Conservation (phyloP, 2,113 vertebrate species). For the Coturnix japonica region DNA sequence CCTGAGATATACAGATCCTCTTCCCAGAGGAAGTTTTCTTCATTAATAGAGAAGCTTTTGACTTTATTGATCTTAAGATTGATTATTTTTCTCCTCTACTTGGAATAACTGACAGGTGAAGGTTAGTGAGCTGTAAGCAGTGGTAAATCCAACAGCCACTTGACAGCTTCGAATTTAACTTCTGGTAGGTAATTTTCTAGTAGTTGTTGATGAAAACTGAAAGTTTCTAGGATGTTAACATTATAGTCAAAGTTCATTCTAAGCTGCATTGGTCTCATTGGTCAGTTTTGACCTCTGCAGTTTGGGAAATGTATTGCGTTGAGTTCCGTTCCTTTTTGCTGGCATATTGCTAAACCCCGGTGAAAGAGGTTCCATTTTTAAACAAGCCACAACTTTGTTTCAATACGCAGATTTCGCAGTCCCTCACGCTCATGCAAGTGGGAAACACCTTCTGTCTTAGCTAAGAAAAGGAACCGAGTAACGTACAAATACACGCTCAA, state of each 20-base stretch:
- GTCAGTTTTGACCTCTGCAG: not conserved
- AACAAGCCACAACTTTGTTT: constrained; percentile 25
- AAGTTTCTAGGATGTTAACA: not conserved
- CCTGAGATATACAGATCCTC: not conserved
- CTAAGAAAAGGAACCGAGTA: not conserved
- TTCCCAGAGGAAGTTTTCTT: not conserved
- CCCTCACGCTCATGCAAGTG: not conserved
- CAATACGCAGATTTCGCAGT: not conserved
- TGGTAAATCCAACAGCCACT: not conserved
- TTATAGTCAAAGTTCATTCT: not conserved
- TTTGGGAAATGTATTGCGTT: not conserved
- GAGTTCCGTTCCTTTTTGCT: not conserved
- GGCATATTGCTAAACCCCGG: not conserved
- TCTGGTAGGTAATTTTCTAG: not conserved
- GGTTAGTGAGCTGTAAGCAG: not conserved
- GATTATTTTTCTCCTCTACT: not conserved
- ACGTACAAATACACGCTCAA: not conserved
- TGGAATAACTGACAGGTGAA: not conserved
- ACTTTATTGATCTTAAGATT: not conserved
- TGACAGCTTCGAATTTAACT: not conserved
- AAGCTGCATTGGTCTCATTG: not conserved
- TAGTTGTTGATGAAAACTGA: not conserved
- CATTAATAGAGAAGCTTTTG: not conserved
- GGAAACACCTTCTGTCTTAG: not conserved
- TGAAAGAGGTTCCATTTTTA: not conserved